Evolutionary conservation across 2,113 vertebrate species (phyloP).

Genomic region (Muntiacus reevesi): DNA sequence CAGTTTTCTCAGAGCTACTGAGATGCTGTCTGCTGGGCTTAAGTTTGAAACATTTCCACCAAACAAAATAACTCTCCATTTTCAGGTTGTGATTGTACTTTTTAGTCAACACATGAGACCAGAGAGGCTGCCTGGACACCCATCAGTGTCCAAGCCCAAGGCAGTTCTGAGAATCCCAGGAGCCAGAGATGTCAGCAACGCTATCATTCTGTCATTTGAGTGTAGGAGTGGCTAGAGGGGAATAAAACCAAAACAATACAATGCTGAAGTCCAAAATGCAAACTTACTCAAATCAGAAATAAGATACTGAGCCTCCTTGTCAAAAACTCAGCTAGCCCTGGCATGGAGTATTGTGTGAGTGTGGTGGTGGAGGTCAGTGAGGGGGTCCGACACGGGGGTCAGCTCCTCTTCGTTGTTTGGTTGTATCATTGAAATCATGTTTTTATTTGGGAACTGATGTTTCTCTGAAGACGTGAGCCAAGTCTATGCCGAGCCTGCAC

Average conservation of each 20-base stretch:
- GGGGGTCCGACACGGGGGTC: no score
- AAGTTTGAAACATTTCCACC: background rate
- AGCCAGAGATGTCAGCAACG: fast-evolving
- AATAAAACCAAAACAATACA: background rate
- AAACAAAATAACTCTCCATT: background rate
- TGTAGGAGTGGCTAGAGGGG: background rate
- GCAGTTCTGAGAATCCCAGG: background rate
- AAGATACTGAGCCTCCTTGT: background rate
- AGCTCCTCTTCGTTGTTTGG: background rate
- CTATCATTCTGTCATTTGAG: background rate
- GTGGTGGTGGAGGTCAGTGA: background rate
- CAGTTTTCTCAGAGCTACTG: background rate
- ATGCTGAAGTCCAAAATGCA: background rate
- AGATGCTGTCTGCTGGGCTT: background rate
- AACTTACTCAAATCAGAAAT: background rate
- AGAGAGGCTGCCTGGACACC: background rate
- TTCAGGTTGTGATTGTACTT: background rate
- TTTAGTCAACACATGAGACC: background rate
- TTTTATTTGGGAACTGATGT: background rate
- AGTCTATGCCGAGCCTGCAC: background rate
- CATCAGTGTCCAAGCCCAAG: fast-evolving
- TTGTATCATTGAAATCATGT: background rate
- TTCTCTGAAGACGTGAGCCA: background rate
- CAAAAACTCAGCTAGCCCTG: background rate
- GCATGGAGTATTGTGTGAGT: background rate